Percentiles rank a stretch among this genome's conserved stretches.
phyloP scores from a whole-genome alignment of 2,888 invertebrate species.

The Caenorhabditis sp. region DNA sequence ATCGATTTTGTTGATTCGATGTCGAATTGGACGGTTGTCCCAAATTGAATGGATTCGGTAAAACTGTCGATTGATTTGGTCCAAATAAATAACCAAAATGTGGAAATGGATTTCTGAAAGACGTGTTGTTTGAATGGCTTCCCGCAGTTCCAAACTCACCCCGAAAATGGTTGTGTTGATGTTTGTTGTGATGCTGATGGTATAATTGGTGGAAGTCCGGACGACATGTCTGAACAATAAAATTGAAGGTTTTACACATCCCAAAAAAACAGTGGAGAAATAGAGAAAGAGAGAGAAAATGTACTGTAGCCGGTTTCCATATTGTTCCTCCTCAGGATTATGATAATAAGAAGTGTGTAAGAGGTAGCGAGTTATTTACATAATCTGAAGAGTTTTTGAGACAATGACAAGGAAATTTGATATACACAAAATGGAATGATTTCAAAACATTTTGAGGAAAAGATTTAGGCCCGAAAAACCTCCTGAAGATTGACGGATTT shows the following conservation, averaged over 20 bases:
- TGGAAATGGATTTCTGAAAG: constrained; percentile 6
- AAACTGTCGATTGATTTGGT: not conserved
- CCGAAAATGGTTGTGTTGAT: too few relatives aligned
- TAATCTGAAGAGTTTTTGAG: constrained; percentile 1
- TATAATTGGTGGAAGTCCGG: not conserved
- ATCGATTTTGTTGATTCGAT: constrained; percentile 45
- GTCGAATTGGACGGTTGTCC: constrained; percentile 6
- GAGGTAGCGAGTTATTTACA: constrained; percentile 2
- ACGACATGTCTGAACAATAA: not conserved
- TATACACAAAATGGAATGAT: not conserved
- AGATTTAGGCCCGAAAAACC: not conserved
- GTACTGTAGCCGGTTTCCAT: not conserved
- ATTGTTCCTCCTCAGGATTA: not conserved
- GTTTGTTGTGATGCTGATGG: too few relatives aligned
- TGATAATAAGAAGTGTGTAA: not conserved
- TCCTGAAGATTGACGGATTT: too few relatives aligned
- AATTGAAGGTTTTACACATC: not conserved
- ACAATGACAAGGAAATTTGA: not conserved
- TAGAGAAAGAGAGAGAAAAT: not conserved
- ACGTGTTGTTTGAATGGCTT: not conserved
- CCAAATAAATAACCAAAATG: constrained; percentile 7
- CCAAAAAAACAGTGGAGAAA: not conserved
- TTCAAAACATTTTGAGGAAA: not conserved
- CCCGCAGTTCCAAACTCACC: not conserved
- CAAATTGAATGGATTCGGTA: not conserved